phyloP scores from a whole-genome alignment of 2,888 invertebrate species.

The Harpalus rufipes region DNA sequence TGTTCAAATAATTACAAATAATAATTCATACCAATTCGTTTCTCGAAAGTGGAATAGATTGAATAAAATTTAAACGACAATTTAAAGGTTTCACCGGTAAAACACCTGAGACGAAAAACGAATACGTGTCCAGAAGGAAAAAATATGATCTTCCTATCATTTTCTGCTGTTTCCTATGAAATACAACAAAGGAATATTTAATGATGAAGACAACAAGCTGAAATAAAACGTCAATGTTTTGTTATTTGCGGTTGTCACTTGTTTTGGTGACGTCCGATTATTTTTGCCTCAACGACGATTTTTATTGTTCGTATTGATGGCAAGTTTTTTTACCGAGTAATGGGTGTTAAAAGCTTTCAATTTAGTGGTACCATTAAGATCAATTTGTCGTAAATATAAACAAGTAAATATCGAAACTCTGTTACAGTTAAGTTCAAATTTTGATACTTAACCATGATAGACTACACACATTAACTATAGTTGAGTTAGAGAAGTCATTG shows the following conservation, averaged over 20 bases:
- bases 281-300: conserved; percentile 25
- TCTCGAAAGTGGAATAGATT: background rate
- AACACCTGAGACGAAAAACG: conserved; percentile 24
- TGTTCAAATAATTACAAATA: too few species aligned
- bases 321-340: conserved; percentile 32
- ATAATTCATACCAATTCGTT: too few species aligned
- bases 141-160: background rate
- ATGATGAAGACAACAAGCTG: conserved; percentile 13
- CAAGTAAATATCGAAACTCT: conserved; percentile 30
- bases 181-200: conserved; percentile 1
- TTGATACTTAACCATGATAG: too few species aligned
- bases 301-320: conserved; percentile 40
- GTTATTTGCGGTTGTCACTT: conserved; percentile 31
- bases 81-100: background rate
- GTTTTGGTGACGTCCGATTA: conserved; percentile 24
- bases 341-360: conserved; percentile 62
- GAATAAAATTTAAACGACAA: conserved; percentile 44
- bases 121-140: conserved; percentile 7
- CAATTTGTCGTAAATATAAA: conserved; percentile 46
- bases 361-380: conserved; percentile 53
- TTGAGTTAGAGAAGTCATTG: too few species aligned
- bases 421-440: conserved; percentile 29
- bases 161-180: background rate
- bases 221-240: conserved; percentile 10
- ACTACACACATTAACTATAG: too few species aligned